Base-by-base conservation (phyloP, 2,797 vertebrate genomes). In the Loris lydekkerianus region DNA sequence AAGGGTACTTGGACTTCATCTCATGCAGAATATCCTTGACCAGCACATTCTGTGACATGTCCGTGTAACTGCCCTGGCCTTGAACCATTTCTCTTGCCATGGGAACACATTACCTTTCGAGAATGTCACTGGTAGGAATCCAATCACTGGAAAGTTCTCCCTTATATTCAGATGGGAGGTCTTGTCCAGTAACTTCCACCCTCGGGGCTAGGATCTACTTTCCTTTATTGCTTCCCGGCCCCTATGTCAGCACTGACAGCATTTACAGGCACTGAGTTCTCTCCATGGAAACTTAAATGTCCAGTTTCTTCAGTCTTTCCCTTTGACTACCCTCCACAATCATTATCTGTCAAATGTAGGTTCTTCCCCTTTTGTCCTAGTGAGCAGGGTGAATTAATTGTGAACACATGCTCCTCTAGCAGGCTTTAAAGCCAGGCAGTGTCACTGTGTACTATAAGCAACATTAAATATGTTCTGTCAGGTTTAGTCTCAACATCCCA, bases 381-480 rank as follows among this genome's bases (percentile, higher is more conserved):
- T 81, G 88, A 95, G 93, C 94, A 78, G 96, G 93, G 73, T 49
- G 58, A 86, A 95, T 97, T 97, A 96, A 97, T 97, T 92, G 94
- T 78, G 73, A 96, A 88, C 91, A 97, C 97, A 91, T 67, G 95
- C 96, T 97, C 95, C 96, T 97, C 97, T 77, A 96, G 93, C 40
- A 94, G 86, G 88, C 96, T 97, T 95, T 77, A 94, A 92, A 97
- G 95, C 95, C 96, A 61, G 97, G 96, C 86, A 56, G 82, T 94
- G 93, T 82, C 92, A 92, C 96, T 37, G 34, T 96, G 96, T 86
- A 96, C 92, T 92, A 1, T 27, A 86, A 97, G 86, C 86, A 95
- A 89, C 95, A 97, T 97, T 98, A 97, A 97, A 98, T 93, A 91
- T 1, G 94, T 95, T 96, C 97, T 96, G 92, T 97, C 94, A 89